These are phyloP conservation scores for Drosophila tsacasi DNA, from an alignment of 1,140 invertebrate species.

Conservation along the genomic window DNA sequence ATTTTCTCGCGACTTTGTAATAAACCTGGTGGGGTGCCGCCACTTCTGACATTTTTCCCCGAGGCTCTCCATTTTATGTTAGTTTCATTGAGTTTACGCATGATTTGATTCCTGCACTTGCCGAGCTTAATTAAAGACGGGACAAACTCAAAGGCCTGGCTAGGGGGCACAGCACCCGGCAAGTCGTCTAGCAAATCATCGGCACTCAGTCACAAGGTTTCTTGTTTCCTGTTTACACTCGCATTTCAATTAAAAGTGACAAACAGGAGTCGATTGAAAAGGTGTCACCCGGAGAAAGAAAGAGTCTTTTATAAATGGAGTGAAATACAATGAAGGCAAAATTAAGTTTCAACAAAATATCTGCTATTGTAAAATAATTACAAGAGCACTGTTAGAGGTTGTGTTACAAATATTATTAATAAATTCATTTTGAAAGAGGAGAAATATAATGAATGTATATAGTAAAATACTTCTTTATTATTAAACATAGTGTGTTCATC, in stretches of 20 bases:
- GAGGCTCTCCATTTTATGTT: conserved; percentile 54
- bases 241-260: conserved; percentile 67
- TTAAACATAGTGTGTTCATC: too few relatives aligned
- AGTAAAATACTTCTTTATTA: too few relatives aligned
- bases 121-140: conserved; percentile 65
- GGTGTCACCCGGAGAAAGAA: conserved; percentile 11
- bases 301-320: neutral
- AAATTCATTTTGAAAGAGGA: too few relatives aligned
- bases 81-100: conserved; percentile 67
- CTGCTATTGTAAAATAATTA: neutral
- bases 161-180: neutral
- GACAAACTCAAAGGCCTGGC: conserved; percentile 27
- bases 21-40: conserved; percentile 34
- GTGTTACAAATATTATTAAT: too few relatives aligned
- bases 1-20: conserved; percentile 68
- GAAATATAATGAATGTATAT: too few relatives aligned
- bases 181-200: conserved; percentile 24
- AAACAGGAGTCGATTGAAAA: conserved; percentile 67
- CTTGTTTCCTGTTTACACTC: conserved; percentile 15
- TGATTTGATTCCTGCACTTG: conserved; percentile 67
- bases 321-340: neutral
- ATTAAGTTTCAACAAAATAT: neutral
- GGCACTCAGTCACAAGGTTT: conserved; percentile 10
- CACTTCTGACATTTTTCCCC: neutral
- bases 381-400: neutral